A percentile compares a stretch with the other conserved stretches of the same genome.
Evolutionary conservation across 2,113 vertebrate species (phyloP).

Genomic region (Petaurus breviceps): DNA sequence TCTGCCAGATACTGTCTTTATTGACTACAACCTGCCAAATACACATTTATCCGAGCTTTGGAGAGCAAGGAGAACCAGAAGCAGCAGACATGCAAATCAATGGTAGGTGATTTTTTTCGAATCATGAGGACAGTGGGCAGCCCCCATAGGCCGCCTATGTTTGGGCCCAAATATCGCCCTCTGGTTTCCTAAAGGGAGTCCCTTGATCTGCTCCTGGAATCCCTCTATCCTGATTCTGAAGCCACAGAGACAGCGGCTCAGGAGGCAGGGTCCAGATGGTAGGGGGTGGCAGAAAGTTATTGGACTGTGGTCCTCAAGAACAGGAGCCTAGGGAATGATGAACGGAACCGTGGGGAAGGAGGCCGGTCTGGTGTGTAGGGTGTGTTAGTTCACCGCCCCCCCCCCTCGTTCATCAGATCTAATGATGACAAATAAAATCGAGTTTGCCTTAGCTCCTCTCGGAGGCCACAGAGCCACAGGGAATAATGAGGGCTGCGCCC

Average conservation of each 20-base stretch:
- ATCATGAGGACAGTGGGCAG: not conserved
- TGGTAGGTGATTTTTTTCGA: not conserved
- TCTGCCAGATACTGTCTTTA: not conserved
- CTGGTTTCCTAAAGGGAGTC: not conserved
- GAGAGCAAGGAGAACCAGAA: accelerated
- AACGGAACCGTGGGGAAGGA: not conserved
- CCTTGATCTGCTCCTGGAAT: not conserved
- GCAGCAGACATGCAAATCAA: not conserved
- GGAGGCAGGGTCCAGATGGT: not conserved
- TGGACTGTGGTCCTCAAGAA: not conserved
- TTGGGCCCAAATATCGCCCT: not conserved
- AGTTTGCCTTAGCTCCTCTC: slow-evolving; percentile 44
- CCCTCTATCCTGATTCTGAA: not conserved
- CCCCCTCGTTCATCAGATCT: slow-evolving; percentile 15
- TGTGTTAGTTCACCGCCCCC: not conserved
- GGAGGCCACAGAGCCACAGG: slow-evolving; percentile 46
- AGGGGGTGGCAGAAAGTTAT: not conserved
- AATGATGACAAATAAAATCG: slow-evolving; percentile 75
- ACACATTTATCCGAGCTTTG: not conserved
- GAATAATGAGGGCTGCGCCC: slow-evolving; percentile 75
- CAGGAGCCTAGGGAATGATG: not conserved
- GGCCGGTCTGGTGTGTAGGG: not conserved
- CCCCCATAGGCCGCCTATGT: not conserved
- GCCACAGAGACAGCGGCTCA: not conserved
- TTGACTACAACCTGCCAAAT: not conserved